A percentile compares a stretch with the other conserved stretches of the same genome.
phyloP scores from a whole-genome alignment of 2,797 vertebrate genomes.

The Coregonus suidteri region DNA sequence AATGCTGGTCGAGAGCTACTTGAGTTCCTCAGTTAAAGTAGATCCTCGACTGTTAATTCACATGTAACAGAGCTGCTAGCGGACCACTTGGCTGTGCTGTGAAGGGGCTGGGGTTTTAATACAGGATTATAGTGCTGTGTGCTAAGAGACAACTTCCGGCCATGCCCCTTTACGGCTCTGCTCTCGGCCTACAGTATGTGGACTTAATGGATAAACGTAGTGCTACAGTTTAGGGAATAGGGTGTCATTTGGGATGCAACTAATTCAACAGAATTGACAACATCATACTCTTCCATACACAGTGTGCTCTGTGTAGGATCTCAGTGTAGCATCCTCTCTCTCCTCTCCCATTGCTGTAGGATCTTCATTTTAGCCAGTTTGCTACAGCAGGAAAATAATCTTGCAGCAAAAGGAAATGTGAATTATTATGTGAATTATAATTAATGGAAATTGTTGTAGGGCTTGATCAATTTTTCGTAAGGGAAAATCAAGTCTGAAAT shows the following conservation, averaged over 20 bases:
- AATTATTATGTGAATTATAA: too few species aligned
- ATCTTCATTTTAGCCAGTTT: background rate
- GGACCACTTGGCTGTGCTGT: conserved; percentile 20
- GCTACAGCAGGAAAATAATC: conserved; percentile 18
- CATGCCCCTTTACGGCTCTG: conserved; percentile 35
- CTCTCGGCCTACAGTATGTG: conserved; percentile 17
- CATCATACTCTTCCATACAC: too few species aligned
- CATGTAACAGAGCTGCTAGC: conserved; percentile 4
- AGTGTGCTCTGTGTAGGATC: conserved; percentile 15
- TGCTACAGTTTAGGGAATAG: too few species aligned
- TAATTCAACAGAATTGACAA: too few species aligned
- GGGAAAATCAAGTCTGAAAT: too few species aligned
- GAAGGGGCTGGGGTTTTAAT: background rate
- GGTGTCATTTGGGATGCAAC: too few species aligned
- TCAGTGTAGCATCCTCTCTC: conserved; percentile 38
- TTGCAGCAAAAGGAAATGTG: too few species aligned
- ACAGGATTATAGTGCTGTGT: conserved; percentile 28
- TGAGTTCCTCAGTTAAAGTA: background rate
- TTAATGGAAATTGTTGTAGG: too few species aligned
- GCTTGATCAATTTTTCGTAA: too few species aligned
- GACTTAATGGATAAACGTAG: too few species aligned
- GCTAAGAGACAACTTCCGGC: conserved; percentile 33
- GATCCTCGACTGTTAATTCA: background rate
- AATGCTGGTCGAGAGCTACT: background rate
- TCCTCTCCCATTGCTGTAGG: conserved; percentile 1